These are phyloP conservation scores for Dryocosmus kuriphilus DNA, from an alignment of 2,888 invertebrate species.

Conservation along the genomic window DNA sequence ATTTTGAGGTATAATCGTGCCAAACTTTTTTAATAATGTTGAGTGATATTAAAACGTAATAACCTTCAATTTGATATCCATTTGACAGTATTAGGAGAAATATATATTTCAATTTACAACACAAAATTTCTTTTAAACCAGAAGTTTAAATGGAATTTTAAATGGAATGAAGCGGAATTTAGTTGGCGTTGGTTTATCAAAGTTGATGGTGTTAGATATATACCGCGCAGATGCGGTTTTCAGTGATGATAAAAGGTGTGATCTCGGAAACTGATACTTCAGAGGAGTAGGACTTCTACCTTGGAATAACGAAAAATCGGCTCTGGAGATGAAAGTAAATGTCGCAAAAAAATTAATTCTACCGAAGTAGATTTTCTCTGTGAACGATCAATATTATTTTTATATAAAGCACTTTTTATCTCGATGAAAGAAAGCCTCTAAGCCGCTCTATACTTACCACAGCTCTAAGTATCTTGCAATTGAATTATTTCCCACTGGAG, in stretches of 20 bases:
- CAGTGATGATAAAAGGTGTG: slow-evolving; percentile 26
- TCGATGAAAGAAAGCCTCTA: slow-evolving; percentile 14
- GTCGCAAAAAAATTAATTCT: slow-evolving; percentile 27
- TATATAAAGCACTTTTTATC: slow-evolving; percentile 19
- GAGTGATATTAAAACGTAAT: neutral
- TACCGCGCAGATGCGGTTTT: slow-evolving; percentile 9
- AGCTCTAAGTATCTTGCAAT: neutral
- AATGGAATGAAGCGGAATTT: neutral
- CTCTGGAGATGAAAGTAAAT: slow-evolving; percentile 14
- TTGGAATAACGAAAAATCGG: slow-evolving; percentile 16
- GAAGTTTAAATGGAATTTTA: slow-evolving; percentile 4
- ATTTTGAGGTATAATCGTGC: no score
- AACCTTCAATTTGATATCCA: neutral
- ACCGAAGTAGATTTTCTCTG: neutral
- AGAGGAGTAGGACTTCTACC: slow-evolving; percentile 8
- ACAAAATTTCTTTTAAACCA: neutral
- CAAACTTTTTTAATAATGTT: neutral
- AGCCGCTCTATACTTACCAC: slow-evolving; percentile 3
- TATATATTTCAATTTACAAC: neutral
- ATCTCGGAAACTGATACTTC: slow-evolving; percentile 26
- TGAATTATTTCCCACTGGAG: slow-evolving; percentile 21
- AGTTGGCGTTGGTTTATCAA: slow-evolving; percentile 26
- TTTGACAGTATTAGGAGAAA: neutral
- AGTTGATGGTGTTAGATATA: slow-evolving; percentile 13
- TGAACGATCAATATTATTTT: slow-evolving; percentile 7